Percentiles rank a stretch among this genome's conserved stretches.
Evolutionary conservation across 2,888 invertebrate genomes (phyloP).

Genomic region (Noctua janthina): DNA sequence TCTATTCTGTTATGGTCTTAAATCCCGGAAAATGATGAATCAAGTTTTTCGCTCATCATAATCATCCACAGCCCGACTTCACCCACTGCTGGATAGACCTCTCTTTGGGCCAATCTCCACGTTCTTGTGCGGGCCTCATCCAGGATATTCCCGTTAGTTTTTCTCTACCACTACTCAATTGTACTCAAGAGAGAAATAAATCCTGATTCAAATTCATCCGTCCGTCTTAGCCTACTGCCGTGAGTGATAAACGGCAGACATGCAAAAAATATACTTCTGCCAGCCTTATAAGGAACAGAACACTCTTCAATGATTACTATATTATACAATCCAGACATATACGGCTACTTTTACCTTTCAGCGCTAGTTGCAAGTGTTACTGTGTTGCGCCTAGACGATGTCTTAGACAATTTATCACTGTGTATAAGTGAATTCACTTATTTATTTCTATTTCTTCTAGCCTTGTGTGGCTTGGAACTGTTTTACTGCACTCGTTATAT

Average conservation of each 20-base stretch:
- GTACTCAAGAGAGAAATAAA: constrained; percentile 13
- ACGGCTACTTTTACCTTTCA: constrained; percentile 46
- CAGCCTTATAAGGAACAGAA: constrained; percentile 15
- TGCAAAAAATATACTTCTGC: constrained; percentile 28
- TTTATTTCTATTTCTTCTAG: constrained; percentile 41
- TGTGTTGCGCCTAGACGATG: constrained; percentile 19
- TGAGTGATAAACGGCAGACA: constrained; percentile 18
- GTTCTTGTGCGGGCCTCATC: too few species aligned
- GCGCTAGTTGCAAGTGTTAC: constrained; percentile 31
- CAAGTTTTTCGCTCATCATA: background rate
- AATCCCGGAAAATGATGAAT: background rate
- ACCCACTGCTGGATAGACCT: too few species aligned
- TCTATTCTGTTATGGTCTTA: background rate
- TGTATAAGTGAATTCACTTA: constrained; percentile 20
- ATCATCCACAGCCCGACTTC: too few species aligned
- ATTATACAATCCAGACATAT: constrained; percentile 43
- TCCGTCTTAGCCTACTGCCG: constrained; percentile 4
- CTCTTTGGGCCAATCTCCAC: too few species aligned
- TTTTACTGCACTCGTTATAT: constrained; percentile 27
- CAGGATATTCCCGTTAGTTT: too few species aligned
- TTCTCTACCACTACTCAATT: constrained; percentile 3
- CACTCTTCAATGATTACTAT: constrained; percentile 39
- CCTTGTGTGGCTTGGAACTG: constrained; percentile 14
- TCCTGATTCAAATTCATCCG: background rate
- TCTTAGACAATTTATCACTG: constrained; percentile 30